phyloP scores from a whole-genome alignment of 2,888 invertebrate species.

The Calliphora vomitoria region DNA sequence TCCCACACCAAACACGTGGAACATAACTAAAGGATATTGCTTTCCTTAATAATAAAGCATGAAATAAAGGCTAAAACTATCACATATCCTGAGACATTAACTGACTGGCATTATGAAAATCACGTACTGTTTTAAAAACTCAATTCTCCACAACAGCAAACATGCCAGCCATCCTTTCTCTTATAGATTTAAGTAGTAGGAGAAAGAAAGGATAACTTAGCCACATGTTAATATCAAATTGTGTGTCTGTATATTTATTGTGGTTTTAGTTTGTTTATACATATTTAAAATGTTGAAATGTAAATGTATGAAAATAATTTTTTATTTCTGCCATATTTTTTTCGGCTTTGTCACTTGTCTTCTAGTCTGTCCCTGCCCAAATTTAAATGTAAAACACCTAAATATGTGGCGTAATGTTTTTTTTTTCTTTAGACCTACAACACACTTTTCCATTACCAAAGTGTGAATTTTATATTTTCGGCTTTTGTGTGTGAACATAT shows the following conservation, averaged over 20 bases:
- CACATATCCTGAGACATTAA: conserved; percentile 20
- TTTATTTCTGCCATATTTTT: neutral
- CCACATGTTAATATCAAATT: too few species aligned
- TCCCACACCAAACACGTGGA: neutral
- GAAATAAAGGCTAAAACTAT: conserved; percentile 4
- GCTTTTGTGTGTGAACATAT: neutral
- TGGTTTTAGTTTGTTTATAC: neutral
- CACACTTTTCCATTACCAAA: neutral
- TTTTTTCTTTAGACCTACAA: neutral
- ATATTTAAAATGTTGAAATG: conserved; percentile 20
- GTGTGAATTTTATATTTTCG: neutral
- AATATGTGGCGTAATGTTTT: neutral
- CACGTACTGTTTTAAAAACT: conserved; percentile 36
- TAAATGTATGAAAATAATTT: conserved; percentile 34
- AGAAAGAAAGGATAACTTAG: neutral
- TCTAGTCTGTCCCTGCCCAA: too few species aligned
- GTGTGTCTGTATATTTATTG: neutral
- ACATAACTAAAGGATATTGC: neutral
- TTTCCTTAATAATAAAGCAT: conserved; percentile 9
- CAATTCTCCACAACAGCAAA: neutral
- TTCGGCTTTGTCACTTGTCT: neutral
- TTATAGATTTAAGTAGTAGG: neutral
- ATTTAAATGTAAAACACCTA: neutral
- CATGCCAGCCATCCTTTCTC: neutral
- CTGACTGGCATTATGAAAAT: conserved; percentile 23